A percentile compares a stretch with the other conserved stretches of the same genome.
These are phyloP conservation scores for Encarsia formosa DNA, from an alignment of 2,888 invertebrate species.

Conservation along the genomic window DNA sequence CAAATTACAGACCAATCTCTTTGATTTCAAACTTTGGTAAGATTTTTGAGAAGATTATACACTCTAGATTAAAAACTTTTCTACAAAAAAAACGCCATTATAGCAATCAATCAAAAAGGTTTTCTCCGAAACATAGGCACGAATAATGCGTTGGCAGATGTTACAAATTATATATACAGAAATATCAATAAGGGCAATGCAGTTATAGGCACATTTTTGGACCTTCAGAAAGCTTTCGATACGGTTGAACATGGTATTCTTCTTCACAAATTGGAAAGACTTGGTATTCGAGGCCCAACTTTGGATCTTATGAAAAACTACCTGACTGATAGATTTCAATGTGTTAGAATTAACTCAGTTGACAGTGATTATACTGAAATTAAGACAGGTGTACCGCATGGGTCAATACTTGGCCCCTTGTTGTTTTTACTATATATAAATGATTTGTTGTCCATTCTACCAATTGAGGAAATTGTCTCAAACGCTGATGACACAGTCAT, in stretches of 20 bases:
- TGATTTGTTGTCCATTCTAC: no score
- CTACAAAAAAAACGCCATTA: conserved; percentile 2
- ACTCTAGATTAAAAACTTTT: conserved; percentile 18
- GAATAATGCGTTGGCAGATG: conserved; percentile 20
- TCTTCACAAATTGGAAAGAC: conserved; percentile 19
- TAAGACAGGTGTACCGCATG: conserved; percentile 9
- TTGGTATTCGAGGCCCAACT: conserved; percentile 10
- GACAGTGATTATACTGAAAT: background rate
- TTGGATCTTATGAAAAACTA: conserved; percentile 5
- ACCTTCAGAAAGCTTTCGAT: conserved; percentile 25
- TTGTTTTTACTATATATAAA: conserved; percentile 9
- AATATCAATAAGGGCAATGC: conserved; percentile 17
- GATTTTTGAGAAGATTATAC: conserved; percentile 27
- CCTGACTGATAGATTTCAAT: background rate
- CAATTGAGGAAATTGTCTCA: no score
- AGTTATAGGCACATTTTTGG: conserved; percentile 22
- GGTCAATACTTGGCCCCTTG: conserved; percentile 9
- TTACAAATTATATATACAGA: conserved; percentile 18
- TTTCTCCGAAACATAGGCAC: conserved; percentile 22
- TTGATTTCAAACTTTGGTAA: conserved; percentile 24
- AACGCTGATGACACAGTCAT: conserved; percentile 20
- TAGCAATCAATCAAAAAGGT: conserved; percentile 18
- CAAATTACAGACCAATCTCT: conserved; percentile 28
- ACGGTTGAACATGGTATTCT: conserved; percentile 19
- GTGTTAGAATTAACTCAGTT: conserved; percentile 1